Evolutionary conservation across 2,888 invertebrate species (phyloP), one percentile per base, ranked within the genome.

Genomic region (Drosophila lutescens): DNA sequence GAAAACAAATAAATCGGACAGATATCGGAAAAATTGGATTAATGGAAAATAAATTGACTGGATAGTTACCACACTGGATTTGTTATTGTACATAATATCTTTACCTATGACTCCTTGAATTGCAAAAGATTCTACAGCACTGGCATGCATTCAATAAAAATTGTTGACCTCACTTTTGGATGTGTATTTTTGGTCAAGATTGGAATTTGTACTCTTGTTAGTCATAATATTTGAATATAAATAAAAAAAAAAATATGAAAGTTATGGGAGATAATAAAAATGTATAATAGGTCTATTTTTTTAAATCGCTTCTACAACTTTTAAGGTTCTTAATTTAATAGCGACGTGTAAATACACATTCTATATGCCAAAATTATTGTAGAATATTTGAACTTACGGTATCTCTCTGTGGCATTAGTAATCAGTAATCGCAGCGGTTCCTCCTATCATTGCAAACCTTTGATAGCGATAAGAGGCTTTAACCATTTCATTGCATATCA

Each of bases 111-210:
- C 46, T 57, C 46, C 36, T 69, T 32, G 46, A 50, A 62, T 40
- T 53, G 50, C 44, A 43, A 51, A 58, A 68, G 68, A 69, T 65
- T 67, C 51, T 55, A 62, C 41, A 56, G 53, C 67, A 68, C 58
- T 71, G 66, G 67, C 54, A 59, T 68, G 77, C 83, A 82, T 72
- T 77, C 43, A 82, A 74, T 79, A 78, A 74, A 78, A 71, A 50
- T 58, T 72, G 69, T 83, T 80, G 74, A 72, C 69, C 72, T 30
- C 40, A 32, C 17, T 57, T 20, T 8, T 0, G 5, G 10, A 10
- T 17, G 13, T 26, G 49, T 20, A 13, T 50, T 47, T 10, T 5
- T 41, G 5, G 6, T 9, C 20, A 12, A 17, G n/a, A 38, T 7
- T n/a, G 13, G 38, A 38, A 2, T 6, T 38, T 38, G 13, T 38